Conservation (phyloP, 2,113 vertebrate species). For the Trichomycterus rosablanca region DNA sequence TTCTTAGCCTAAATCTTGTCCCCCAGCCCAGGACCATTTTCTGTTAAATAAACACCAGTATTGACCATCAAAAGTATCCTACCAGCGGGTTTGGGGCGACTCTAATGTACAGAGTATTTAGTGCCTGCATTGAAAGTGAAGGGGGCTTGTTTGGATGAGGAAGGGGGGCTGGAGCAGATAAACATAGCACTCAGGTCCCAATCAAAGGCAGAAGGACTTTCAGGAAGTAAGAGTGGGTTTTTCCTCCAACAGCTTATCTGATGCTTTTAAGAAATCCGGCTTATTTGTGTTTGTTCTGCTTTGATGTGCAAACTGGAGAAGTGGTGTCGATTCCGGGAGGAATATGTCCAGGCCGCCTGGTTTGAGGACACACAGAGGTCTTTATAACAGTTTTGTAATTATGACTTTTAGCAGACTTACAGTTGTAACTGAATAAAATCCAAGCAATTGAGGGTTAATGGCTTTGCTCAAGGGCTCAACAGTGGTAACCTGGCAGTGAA, state of each 20-base stretch:
- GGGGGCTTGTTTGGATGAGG: constrained; percentile 26
- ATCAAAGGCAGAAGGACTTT: constrained; percentile 18
- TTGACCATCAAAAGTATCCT: constrained; percentile 11
- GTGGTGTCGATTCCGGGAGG: neutral
- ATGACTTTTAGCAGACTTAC: too few relatives aligned
- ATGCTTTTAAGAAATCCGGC: constrained; percentile 10
- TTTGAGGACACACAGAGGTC: too few relatives aligned
- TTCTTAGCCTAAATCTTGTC: constrained; percentile 3
- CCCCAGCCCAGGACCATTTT: neutral
- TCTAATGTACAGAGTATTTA: constrained; percentile 32
- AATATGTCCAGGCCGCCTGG: too few relatives aligned
- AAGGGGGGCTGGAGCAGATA: constrained; percentile 22
- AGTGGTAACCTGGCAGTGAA: too few relatives aligned
- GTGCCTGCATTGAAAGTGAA: constrained; percentile 26
- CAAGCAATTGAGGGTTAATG: too few relatives aligned
- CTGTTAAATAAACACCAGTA: constrained; percentile 17
- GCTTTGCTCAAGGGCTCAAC: too few relatives aligned
- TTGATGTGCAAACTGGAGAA: constrained; percentile 24
- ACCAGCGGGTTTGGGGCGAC: neutral
- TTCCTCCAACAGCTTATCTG: constrained; percentile 6
- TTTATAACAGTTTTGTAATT: too few relatives aligned
- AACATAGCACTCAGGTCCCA: constrained; percentile 11
- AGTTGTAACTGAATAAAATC: too few relatives aligned
- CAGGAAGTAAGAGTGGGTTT: constrained; percentile 28
- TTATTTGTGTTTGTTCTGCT: constrained; percentile 30